Base-by-base conservation (phyloP, 2,888 invertebrate genomes). In the Drosophila multiciliata region DNA sequence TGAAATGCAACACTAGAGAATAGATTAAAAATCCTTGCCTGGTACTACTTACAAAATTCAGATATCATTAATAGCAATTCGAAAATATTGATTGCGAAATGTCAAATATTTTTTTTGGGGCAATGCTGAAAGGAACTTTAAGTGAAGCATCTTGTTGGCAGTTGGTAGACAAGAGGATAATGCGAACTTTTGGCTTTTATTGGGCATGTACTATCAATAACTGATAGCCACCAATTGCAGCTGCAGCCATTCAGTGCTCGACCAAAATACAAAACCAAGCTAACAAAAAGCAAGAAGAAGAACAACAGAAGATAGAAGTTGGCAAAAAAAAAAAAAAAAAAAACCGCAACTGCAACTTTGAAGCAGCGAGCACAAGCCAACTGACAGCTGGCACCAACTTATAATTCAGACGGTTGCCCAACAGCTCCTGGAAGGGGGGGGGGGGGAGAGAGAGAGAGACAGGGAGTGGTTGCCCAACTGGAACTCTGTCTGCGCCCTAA, bases 321-420 rank as follows among this genome's bases (percentile, higher is more conserved):
- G 15, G 40, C 49, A 78, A 75, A 67, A 57, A 78, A 75, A 67
- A 57, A 78, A 72, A 67, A 57, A 78, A 72, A 67, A 23, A 57
- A 78, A 75, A 67, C 72, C 63, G 72, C 29, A 29, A 29, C 57
- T 83, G 83, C 83, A 83, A 81, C 54, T 83, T 81, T 81, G 61
- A 73, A 80, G 75, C 79, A 70, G 73, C 61, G 42, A 62, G 42
- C 65, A 49, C 61, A 53, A 52, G 62, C 45, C 61, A 82, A 75
- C 86, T 82, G 83, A 83, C 84, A 84, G 83, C 86, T 84, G 86
- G 84, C 84, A 86, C 82, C 83, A 84, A 83, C 83, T 86, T 83
- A 83, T 67, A 83, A 68, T 78, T 82, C 65, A 54, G 74, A n/a
- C 26, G 54, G 36, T 0, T 26, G 23, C 6, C 45, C 23, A 23